Base-by-base conservation (phyloP, 1,140 invertebrate species). In the Cydia pomonella region DNA sequence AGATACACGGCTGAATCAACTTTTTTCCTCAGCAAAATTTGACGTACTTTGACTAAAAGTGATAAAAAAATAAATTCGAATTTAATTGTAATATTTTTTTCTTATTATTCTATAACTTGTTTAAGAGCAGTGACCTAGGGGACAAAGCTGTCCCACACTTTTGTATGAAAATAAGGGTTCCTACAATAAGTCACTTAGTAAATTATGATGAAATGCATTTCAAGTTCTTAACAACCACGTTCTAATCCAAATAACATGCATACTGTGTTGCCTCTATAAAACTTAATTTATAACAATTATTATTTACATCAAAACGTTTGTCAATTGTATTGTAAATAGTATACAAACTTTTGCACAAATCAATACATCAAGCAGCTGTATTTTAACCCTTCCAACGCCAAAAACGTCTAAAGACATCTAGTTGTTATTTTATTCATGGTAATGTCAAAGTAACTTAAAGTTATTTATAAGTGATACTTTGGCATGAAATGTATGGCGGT, bases 161-260 rank as follows among this genome's bases (percentile, higher is more conserved):
- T n/a, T n/a, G n/a, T n/a, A n/a, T n/a, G n/a, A n/a, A n/a, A n/a
- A n/a, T n/a, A n/a, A n/a, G n/a, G n/a, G n/a, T 38, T 0, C 3
- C 29, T 29, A 29, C 29, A 38, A n/a, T 2, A n/a, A 47, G 16
- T 47, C 44, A 47, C 13, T 47, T 47, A 6, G 33, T 38, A 7
- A 3, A 38, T 38, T 38, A 38, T 38, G 33, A 38, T 53, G 50
- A 53, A 53, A 53, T 53, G 50, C 50, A 53, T 53, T 53, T 18
- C 50, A 44, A 16, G 41, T 44, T 44, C 9, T 44, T n/a, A 3
- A 53, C 10, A n/a, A 18, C n/a, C n/a, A 53, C 50, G 16, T 53
- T 18, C 50, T 53, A 18, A 53, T 53, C 50, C 12, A 53, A 53
- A 53, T 53, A 53, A 53, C 50, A 53, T 53, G n/a, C 50, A 53